Percentiles rank a stretch among this genome's conserved stretches.
Conservation (phyloP, 2,797 vertebrate genomes). For the Emydoidea blandingii region DNA sequence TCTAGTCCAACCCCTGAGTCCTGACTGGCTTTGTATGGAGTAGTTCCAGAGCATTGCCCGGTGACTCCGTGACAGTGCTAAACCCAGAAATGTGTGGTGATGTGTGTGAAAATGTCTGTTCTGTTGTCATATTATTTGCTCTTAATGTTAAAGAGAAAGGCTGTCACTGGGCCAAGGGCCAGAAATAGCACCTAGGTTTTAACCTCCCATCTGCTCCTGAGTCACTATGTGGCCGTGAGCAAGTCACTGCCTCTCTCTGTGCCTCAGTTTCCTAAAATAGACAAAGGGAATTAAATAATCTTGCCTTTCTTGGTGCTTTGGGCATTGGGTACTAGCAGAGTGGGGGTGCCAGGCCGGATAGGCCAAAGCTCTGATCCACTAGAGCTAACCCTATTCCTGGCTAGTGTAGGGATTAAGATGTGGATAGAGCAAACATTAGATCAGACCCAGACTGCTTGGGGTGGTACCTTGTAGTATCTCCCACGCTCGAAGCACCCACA, state of each 20-base stretch:
- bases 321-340: not conserved
- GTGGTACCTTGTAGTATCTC: constrained; percentile 79
- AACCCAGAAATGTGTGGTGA: not conserved
- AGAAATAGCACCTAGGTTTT: not conserved
- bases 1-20: too few relatives aligned
- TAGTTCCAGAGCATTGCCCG: too few relatives aligned
- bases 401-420: not conserved
- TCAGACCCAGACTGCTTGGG: not conserved
- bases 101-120: not conserved
- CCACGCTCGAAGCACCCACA: constrained; percentile 81
- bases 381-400: not conserved
- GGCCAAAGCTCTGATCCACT: not conserved
- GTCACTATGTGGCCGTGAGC: not conserved
- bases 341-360: not conserved
- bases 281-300: not conserved
- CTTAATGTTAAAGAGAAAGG: not conserved
- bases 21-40: too few relatives aligned
- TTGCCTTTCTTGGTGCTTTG: not conserved
- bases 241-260: not conserved
- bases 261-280: not conserved
- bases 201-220: not conserved
- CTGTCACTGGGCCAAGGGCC: not conserved
- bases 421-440: not conserved
- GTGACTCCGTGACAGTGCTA: too few relatives aligned
- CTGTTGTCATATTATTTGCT: not conserved